These are phyloP conservation scores for Eudyptes chrysolophus DNA, from an alignment of 2,113 vertebrate species.

Conservation along the genomic window DNA sequence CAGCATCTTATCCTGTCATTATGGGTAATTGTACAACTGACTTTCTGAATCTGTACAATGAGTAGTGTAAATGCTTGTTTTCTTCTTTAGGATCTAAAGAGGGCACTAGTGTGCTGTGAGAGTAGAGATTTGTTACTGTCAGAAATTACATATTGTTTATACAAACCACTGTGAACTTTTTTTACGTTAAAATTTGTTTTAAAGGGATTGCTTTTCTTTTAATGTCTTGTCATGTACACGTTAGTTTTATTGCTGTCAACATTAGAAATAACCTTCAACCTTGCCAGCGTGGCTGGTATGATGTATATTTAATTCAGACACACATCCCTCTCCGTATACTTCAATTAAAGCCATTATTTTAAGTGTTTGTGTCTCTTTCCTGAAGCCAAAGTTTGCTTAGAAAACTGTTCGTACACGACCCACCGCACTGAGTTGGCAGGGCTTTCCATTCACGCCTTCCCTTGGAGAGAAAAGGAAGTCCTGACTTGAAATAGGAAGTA, in stretches of 20 bases:
- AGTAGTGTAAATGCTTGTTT: slow-evolving; percentile 73
- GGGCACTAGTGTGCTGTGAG: slow-evolving; percentile 74
- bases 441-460: not conserved
- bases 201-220: slow-evolving; percentile 77
- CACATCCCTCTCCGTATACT: slow-evolving; percentile 59
- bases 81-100: slow-evolving; percentile 73
- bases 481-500: slow-evolving; percentile 59
- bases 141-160: slow-evolving; percentile 73
- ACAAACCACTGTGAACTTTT: slow-evolving; percentile 83
- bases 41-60: slow-evolving; percentile 39
- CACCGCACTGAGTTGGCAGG: not conserved
- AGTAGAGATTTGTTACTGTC: slow-evolving; percentile 71
- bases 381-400: slow-evolving; percentile 76
- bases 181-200: slow-evolving; percentile 72
- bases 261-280: slow-evolving; percentile 61
- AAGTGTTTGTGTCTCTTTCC: slow-evolving; percentile 74
- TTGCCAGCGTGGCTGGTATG: slow-evolving; percentile 72
- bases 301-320: slow-evolving; percentile 80
- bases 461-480: slow-evolving; percentile 52
- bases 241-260: slow-evolving; percentile 69
- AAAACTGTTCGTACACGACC: not conserved
- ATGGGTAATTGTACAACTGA: slow-evolving; percentile 45
- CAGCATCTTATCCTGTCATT: slow-evolving; percentile 74
- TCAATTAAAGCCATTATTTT: slow-evolving; percentile 83
- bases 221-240: slow-evolving; percentile 68